phyloP scores from a whole-genome alignment of 2,797 vertebrate species.

The Ctenochaetus hawaiiensis region DNA sequence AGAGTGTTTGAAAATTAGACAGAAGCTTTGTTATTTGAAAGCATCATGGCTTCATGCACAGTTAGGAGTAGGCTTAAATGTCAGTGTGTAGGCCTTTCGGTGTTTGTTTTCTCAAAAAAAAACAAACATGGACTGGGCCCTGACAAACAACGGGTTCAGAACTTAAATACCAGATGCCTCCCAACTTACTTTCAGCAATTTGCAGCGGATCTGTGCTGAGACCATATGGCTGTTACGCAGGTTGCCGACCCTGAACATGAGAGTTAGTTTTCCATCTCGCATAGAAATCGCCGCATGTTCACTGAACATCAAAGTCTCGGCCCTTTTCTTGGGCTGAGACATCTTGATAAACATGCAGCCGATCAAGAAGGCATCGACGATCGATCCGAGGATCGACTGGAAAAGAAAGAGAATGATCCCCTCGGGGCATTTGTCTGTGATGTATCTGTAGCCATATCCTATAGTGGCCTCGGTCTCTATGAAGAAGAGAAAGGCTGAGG shows the following conservation, averaged over 20 bases:
- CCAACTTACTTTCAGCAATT: conserved; percentile 95
- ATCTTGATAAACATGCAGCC: conserved; percentile 99
- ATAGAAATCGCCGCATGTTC: conserved; percentile 97
- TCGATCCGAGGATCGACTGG: conserved; percentile 98
- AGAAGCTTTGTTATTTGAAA: conserved; percentile 16
- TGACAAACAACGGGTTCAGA: conserved; percentile 19
- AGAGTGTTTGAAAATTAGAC: neutral
- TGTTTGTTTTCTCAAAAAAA: conserved; percentile 1
- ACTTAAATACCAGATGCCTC: neutral
- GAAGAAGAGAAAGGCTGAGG: conserved; percentile 98
- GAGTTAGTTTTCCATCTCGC: conserved; percentile 97
- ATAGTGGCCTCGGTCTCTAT: conserved; percentile 98
- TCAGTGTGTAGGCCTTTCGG: conserved; percentile 35
- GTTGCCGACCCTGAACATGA: conserved; percentile 99
- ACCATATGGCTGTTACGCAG: conserved; percentile 99
- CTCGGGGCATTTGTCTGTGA: conserved; percentile 98
- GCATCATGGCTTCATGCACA: neutral
- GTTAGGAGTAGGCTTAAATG: conserved; percentile 45
- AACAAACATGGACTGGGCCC: neutral
- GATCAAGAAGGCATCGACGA: conserved; percentile 98
- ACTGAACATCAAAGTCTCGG: conserved; percentile 98
- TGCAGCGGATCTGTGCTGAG: conserved; percentile 98
- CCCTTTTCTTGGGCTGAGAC: conserved; percentile 99
- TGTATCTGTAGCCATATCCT: conserved; percentile 98
- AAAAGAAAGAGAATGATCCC: conserved; percentile 99